A percentile compares a stretch with the other conserved stretches of the same genome.
These are phyloP conservation scores for Notothenia rossii DNA, from an alignment of 2,113 vertebrate species.

Conservation along the genomic window DNA sequence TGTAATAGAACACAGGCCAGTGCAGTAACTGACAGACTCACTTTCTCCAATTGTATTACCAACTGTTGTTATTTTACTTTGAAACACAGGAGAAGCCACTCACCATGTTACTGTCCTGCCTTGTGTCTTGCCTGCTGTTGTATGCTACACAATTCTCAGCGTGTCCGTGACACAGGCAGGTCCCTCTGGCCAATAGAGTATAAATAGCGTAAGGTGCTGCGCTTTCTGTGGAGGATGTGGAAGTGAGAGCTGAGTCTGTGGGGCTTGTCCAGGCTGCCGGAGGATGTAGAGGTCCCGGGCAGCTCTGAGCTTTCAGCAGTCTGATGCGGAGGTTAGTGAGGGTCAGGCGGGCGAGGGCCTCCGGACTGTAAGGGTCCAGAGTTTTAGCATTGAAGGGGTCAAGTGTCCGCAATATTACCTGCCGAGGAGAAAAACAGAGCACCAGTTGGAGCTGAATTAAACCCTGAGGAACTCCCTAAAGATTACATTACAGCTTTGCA, in stretches of 20 bases:
- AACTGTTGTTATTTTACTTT: conserved; percentile 1
- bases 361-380: conserved; percentile 87
- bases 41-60: background rate
- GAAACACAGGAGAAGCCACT: conserved; percentile 31
- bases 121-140: conserved; percentile 58
- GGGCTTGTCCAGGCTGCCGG: background rate
- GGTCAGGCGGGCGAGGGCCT: conserved; percentile 84
- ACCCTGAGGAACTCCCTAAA: background rate
- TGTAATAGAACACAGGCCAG: conserved; percentile 1
- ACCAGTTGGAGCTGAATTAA: conserved; percentile 4
- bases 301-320: conserved; percentile 87
- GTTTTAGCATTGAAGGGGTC: conserved; percentile 78
- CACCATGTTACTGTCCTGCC: conserved; percentile 61
- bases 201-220: conserved; percentile 87
- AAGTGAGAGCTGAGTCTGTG: conserved; percentile 1
- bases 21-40: background rate
- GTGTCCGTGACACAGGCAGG: conserved; percentile 91
- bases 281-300: conserved; percentile 53
- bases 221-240: conserved; percentile 67
- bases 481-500: background rate
- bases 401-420: conserved; percentile 90
- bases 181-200: conserved; percentile 88
- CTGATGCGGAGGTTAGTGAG: conserved; percentile 90
- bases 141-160: conserved; percentile 86
- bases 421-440: conserved; percentile 5